Evolutionary conservation across 37 sponge, comb jelly and placozoan species (phyloP).

Genomic region (Ephydatia muelleri): DNA sequence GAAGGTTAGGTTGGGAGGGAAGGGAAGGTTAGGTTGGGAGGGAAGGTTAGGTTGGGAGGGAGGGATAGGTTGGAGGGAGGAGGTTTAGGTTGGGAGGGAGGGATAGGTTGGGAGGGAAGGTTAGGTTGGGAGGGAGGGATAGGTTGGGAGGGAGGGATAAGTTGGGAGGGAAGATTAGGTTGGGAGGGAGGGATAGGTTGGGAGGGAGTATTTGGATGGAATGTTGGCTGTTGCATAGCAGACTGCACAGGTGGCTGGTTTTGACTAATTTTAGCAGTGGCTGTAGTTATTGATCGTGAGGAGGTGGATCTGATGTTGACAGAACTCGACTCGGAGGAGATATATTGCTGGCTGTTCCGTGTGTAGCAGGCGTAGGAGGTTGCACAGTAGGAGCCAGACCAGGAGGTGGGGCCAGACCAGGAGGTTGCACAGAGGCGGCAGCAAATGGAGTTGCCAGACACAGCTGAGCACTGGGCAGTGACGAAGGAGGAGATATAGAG

Average conservation of each 20-base stretch:
- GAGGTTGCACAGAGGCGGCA: too few relatives aligned
- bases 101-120: not conserved
- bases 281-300: too few relatives aligned
- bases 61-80: not conserved
- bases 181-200: not conserved
- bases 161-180: not conserved
- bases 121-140: not conserved
- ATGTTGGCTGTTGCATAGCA: too few relatives aligned
- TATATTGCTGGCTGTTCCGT: too few relatives aligned
- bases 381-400: not conserved
- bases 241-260: too few relatives aligned
- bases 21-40: slow-evolving; percentile 9
- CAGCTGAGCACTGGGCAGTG: not conserved
- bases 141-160: not conserved
- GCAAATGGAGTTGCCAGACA: not conserved
- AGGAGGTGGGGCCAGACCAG: not conserved
- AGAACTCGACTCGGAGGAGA: too few relatives aligned
- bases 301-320: too few relatives aligned
- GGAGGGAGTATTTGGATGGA: too few relatives aligned
- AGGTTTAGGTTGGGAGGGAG: not conserved
- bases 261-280: too few relatives aligned
- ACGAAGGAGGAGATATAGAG: not conserved
- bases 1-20: not conserved
- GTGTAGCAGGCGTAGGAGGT: not conserved
- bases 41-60: not conserved